Base-by-base conservation (phyloP, 2,888 invertebrate genomes). In the Sminthurinus aureus region DNA sequence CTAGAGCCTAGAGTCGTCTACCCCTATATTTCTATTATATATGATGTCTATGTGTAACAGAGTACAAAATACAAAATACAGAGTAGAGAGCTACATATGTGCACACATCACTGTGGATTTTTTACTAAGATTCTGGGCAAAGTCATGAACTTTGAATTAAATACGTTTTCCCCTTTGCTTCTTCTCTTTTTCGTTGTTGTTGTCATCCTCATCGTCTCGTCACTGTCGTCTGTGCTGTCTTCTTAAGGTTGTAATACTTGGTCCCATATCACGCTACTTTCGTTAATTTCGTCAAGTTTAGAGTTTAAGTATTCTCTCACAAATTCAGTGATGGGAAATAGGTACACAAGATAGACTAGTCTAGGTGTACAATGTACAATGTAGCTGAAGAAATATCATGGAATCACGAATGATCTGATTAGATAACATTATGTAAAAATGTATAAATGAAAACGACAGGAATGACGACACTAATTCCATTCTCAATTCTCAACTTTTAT, bases 121-220 rank as follows among this genome's bases (percentile, higher is more conserved):
- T 74, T 81, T 81, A 81, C 74, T 74, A 64, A 81, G 81, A 74
- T 81, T 81, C 81, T 81, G 74, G 74, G 64, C 75, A 81, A 38
- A 81, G 81, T 81, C 81, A 81, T 81, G 81, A 81, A 81, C 81
- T 81, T 81, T 81, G 81, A 81, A 81, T 81, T 81, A 81, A 69
- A 73, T 80, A 71, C 71, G 71, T 80, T 75, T n/a, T n/a, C 69
- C 50, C 52, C 76, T 51, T 8, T 24, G 64, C 0, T 18, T 78
- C 52, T 51, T 77, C 77, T 77, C 58, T 52, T 18, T 58, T 22
- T 22, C 64, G n/a, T n/a, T 6, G 38, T 38, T 6, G 38, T 38
- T 38, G 38, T 38, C 38, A 38, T 38, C 38, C 3, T 38, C 38
- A 38, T 38, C 38, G 38, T 71, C 71, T 24, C 71, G 38, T 71